These are phyloP conservation scores for Kryptopterus vitreolus DNA, from an alignment of 2,797 vertebrate species.

Conservation along the genomic window DNA sequence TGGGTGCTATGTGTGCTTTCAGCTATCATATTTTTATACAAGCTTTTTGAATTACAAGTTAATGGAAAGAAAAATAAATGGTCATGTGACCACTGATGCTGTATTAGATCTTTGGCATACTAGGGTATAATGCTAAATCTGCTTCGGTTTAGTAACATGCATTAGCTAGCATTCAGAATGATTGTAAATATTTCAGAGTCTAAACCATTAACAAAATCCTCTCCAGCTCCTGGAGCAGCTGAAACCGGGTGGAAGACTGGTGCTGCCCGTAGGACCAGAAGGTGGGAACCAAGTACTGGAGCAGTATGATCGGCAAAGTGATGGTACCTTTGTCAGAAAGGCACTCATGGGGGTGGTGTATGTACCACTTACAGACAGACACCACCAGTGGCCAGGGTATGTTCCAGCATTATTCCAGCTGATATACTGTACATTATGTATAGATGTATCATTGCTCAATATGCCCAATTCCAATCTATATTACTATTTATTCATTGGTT, in stretches of 20 bases:
- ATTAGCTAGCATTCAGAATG: not conserved
- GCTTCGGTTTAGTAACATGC: not conserved
- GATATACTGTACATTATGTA: not conserved
- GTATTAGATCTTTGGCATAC: not conserved
- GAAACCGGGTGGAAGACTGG: conserved; percentile 86
- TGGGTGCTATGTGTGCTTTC: not conserved
- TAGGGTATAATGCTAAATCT: not conserved
- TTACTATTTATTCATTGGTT: not conserved
- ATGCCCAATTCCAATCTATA: not conserved
- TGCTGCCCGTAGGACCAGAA: conserved; percentile 84
- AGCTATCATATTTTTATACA: not conserved
- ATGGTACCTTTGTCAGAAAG: conserved; percentile 81
- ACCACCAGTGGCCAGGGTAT: conserved; percentile 85
- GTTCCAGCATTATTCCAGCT: not conserved
- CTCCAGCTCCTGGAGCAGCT: conserved; percentile 84
- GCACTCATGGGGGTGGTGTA: conserved; percentile 90
- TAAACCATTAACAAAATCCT: conserved; percentile 19
- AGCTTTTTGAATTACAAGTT: not conserved
- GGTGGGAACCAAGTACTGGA: conserved; percentile 85
- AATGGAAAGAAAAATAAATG: not conserved
- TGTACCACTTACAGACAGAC: conserved; percentile 88
- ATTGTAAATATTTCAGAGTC: not conserved
- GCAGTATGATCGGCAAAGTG: conserved; percentile 85
- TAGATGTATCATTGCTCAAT: not conserved
- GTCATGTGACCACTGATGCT: not conserved